phyloP scores from a whole-genome alignment of 1,140 invertebrate species.

The Archegozetes longisetosus region DNA sequence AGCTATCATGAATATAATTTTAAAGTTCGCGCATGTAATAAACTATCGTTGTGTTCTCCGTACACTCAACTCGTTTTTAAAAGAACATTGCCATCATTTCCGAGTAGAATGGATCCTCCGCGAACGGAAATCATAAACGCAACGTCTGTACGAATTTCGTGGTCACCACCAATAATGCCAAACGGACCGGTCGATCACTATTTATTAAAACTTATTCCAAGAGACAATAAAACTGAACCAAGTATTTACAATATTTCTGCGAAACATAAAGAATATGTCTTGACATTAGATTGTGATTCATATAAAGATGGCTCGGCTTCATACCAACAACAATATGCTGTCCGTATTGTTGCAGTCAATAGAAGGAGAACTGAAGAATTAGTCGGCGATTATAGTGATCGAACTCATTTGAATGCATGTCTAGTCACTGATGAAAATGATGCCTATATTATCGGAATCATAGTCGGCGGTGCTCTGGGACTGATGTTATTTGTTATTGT shows the following conservation, averaged over 20 bases:
- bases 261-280: conserved; percentile 1
- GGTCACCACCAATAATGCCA: conserved; percentile 5
- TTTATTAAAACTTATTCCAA: not conserved
- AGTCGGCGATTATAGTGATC: conserved; percentile 9
- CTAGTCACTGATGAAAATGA: conserved; percentile 3
- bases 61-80: not conserved
- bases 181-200: conserved; percentile 15
- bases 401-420: conserved; percentile 6
- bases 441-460: conserved; percentile 13
- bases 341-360: conserved; percentile 12
- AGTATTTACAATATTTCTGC: not conserved
- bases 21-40: not conserved
- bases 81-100: not conserved
- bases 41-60: not conserved
- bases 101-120: conserved; percentile 4
- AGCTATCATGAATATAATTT: not conserved
- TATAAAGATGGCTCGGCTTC: not conserved
- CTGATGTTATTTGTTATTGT: conserved; percentile 12
- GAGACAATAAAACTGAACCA: not conserved
- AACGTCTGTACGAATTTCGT: conserved; percentile 7
- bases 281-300: not conserved
- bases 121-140: not conserved
- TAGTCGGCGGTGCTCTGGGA: conserved; percentile 14
- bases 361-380: not conserved
- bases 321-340: not conserved